Percentiles rank a stretch among this genome's conserved stretches.
Conservation (phyloP, 2,113 vertebrate species). For the Todiramphus saurophagus region DNA sequence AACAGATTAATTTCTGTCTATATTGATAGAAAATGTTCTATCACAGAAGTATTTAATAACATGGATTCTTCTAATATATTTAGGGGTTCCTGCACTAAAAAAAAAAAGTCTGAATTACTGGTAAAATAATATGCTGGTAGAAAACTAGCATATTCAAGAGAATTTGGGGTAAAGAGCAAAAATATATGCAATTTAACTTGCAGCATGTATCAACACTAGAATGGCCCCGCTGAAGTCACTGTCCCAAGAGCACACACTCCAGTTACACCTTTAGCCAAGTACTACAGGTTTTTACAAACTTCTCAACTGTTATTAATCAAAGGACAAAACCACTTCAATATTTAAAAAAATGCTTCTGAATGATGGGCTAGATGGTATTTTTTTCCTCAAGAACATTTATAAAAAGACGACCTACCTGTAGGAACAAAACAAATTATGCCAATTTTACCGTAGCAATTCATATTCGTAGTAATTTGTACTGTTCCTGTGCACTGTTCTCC, state of each 20-base stretch:
- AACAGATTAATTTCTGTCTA: not conserved
- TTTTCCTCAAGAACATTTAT: not conserved
- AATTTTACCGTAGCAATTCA: not conserved
- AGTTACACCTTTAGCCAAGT: not conserved
- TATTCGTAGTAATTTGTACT: not conserved
- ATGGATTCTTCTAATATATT: not conserved
- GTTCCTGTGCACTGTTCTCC: not conserved
- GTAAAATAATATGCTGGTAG: not conserved
- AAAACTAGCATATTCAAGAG: not conserved
- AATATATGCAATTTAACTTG: not conserved
- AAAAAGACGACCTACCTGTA: not conserved
- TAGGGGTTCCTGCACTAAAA: not conserved
- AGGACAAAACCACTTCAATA: not conserved
- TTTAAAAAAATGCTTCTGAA: not conserved
- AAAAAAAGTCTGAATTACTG: not conserved
- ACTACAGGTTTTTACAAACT: not conserved
- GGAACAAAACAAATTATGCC: not conserved
- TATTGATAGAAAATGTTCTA: not conserved
- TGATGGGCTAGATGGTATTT: not conserved
- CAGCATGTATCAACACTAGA: not conserved
- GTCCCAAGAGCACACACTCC: not conserved
- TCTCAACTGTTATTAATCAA: not conserved
- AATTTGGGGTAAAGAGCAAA: not conserved
- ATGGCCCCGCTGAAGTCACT: not conserved
- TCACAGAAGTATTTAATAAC: not conserved